phyloP scores from a whole-genome alignment of 2,113 vertebrate genomes.

The Chunga burmeisteri region DNA sequence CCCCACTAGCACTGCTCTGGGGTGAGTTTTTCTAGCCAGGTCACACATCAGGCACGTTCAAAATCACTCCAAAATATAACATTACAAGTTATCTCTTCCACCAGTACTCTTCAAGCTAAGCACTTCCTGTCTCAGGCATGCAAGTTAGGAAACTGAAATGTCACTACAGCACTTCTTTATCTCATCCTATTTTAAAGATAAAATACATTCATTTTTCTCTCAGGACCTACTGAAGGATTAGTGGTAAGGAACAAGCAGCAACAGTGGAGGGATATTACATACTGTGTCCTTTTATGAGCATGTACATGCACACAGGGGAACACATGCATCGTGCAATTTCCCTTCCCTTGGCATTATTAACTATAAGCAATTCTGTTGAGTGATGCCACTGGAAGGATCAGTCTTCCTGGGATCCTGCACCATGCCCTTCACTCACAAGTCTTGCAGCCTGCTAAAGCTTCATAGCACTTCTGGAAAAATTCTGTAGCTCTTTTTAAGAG shows the following conservation, averaged over 20 bases:
- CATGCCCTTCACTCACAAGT: not conserved
- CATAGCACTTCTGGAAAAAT: not conserved
- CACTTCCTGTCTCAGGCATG: not conserved
- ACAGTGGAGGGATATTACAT: not conserved
- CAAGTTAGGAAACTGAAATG: not conserved
- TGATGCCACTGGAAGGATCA: not conserved
- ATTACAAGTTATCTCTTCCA: not conserved
- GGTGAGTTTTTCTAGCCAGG: not conserved
- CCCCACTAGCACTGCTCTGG: not conserved
- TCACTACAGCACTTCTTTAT: not conserved
- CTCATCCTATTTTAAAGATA: not conserved
- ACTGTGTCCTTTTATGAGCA: not conserved
- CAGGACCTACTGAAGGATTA: not conserved
- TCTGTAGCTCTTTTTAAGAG: not conserved
- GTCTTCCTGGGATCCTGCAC: not conserved
- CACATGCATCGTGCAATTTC: accelerated
- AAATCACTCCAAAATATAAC: not conserved
- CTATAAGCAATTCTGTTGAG: not conserved
- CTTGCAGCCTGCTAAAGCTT: not conserved
- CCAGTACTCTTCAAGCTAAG: not conserved
- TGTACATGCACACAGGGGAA: not conserved
- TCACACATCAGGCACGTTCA: not conserved
- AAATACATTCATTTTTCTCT: not conserved
- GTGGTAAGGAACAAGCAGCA: not conserved
- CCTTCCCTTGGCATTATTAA: not conserved